Evolutionary conservation across 2,797 vertebrate species (phyloP).

Genomic region (Macroramphosus scolopax): DNA sequence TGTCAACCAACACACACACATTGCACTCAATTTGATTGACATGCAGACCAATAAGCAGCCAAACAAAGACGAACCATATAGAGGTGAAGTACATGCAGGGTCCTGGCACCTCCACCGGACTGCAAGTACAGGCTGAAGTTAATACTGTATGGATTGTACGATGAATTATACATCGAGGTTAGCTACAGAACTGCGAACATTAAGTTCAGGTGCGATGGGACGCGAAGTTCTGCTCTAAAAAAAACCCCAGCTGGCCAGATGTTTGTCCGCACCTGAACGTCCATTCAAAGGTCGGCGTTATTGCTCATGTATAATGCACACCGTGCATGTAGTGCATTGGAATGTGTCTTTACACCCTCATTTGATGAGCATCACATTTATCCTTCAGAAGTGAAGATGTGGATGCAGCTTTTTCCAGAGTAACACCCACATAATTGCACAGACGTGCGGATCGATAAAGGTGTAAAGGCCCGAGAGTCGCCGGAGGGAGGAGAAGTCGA

Average conservation of each 20-base stretch:
- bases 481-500: too few relatives aligned
- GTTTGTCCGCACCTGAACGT: background rate
- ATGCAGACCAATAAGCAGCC: too few relatives aligned
- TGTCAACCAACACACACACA: background rate
- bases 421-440: background rate
- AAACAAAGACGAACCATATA: conserved; percentile 11
- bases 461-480: too few relatives aligned
- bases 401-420: conserved; percentile 2
- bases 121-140: conserved; percentile 15
- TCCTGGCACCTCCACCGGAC: background rate
- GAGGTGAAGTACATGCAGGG: conserved; percentile 4
- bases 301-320: too few relatives aligned
- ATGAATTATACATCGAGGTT: conserved; percentile 27
- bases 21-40: too few relatives aligned
- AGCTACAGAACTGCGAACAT: conserved; percentile 9
- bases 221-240: conserved; percentile 5
- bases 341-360: too few relatives aligned
- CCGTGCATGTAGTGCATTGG: too few relatives aligned
- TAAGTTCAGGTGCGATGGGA: conserved; percentile 5
- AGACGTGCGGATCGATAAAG: conserved; percentile 14
- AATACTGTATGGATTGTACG: conserved; percentile 22
- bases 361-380: too few relatives aligned
- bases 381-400: too few relatives aligned
- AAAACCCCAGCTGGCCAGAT: conserved; percentile 4
- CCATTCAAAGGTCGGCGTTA: too few relatives aligned